A percentile compares a stretch with the other conserved stretches of the same genome.
These are phyloP conservation scores for Oplegnathus fasciatus DNA, from an alignment of 2,113 vertebrate genomes.

Conservation along the genomic window DNA sequence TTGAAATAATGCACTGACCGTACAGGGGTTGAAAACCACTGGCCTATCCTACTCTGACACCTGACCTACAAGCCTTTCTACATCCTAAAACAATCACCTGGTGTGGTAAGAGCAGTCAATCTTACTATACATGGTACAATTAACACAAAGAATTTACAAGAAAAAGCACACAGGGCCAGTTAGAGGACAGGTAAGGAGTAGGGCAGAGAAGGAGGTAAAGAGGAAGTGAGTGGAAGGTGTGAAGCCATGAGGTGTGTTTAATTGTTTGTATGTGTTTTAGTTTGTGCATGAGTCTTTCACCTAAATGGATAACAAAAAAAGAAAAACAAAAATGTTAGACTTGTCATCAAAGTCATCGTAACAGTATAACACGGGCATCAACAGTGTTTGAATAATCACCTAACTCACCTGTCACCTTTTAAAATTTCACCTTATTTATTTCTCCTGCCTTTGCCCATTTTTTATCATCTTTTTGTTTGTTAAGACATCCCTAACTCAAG, in stretches of 20 bases:
- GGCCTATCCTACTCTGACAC: neutral
- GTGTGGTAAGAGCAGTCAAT: neutral
- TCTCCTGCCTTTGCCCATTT: neutral
- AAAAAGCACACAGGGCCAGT: slow-evolving; percentile 43
- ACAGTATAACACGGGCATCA: neutral
- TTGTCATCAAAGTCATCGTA: neutral
- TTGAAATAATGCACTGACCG: neutral
- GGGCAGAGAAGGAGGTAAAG: slow-evolving; percentile 37
- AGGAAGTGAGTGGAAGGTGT: slow-evolving; percentile 23
- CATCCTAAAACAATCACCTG: slow-evolving; percentile 21
- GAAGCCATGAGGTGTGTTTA: slow-evolving; percentile 40
- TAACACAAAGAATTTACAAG: slow-evolving; percentile 27
- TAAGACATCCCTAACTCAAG: slow-evolving; percentile 1
- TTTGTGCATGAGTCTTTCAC: slow-evolving; percentile 78
- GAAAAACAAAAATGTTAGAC: slow-evolving; percentile 74
- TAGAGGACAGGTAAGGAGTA: slow-evolving; percentile 47
- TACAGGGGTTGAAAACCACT: slow-evolving; percentile 54
- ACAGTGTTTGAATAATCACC: neutral
- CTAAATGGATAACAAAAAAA: slow-evolving; percentile 80
- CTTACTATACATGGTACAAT: neutral
- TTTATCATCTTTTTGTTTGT: neutral
- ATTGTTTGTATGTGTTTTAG: slow-evolving; percentile 31
- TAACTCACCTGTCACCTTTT: neutral
- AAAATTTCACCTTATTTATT: neutral
- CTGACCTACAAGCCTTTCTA: slow-evolving; percentile 23